A percentile compares a stretch with the other conserved stretches of the same genome.
These are phyloP conservation scores for Anniella stebbinsi DNA, from an alignment of 2,797 vertebrate species.

Conservation along the genomic window DNA sequence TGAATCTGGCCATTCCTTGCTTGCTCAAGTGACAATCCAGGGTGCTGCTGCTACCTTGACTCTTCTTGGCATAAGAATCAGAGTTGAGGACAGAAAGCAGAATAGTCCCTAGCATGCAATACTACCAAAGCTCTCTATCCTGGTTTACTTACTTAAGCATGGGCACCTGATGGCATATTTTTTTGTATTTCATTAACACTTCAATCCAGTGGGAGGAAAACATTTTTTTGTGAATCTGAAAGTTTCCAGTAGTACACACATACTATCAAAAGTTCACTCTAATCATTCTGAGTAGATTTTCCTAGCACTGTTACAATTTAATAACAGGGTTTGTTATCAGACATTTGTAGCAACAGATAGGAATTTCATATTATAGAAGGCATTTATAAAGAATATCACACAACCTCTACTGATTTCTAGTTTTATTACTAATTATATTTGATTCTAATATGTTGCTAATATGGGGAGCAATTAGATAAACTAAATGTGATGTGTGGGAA, in stretches of 20 bases:
- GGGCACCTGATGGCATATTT: not conserved
- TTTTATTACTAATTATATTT: conserved; percentile 3
- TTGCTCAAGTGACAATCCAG: not conserved
- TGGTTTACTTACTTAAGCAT: not conserved
- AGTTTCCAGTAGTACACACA: not conserved
- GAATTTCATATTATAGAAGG: not conserved
- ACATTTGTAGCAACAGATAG: not conserved
- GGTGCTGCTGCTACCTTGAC: not conserved
- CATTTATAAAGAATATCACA: not conserved
- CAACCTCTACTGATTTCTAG: not conserved
- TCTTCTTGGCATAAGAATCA: not conserved
- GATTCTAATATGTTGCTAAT: conserved; percentile 27
- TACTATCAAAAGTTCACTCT: not conserved
- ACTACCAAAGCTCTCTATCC: not conserved
- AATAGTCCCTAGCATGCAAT: not conserved
- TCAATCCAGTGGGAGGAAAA: not conserved
- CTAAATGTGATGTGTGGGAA: conserved; percentile 50
- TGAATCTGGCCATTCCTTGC: not conserved
- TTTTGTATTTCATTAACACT: not conserved
- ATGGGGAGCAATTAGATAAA: conserved; percentile 47
- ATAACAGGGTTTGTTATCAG: not conserved
- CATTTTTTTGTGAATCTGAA: not conserved
- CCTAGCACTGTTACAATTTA: not conserved
- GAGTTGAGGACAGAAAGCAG: not conserved
- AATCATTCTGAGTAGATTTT: not conserved